Percentiles rank a stretch among this genome's conserved stretches.
Conservation (phyloP, 2,888 invertebrate genomes). For the Hypena proboscidalis region DNA sequence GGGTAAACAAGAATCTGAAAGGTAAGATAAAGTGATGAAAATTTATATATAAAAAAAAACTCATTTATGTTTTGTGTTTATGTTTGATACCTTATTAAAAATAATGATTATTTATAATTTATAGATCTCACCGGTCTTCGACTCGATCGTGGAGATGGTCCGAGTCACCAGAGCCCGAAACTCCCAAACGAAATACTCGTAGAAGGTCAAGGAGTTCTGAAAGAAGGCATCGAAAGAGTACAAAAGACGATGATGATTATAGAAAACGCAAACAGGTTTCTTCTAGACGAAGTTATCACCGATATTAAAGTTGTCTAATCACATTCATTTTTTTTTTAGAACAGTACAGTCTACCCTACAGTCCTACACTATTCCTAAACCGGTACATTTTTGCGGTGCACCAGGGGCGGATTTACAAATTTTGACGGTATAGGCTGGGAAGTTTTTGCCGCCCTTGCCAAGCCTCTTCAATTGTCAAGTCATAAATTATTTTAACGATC, state of each 20-base stretch:
- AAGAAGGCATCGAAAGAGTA: slow-evolving; percentile 28
- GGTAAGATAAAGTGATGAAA: slow-evolving; percentile 23
- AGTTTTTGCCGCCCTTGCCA: too few relatives aligned
- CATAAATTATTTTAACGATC: too few relatives aligned
- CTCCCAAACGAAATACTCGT: slow-evolving; percentile 37
- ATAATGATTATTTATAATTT: slow-evolving; percentile 19
- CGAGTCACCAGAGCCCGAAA: slow-evolving; percentile 87
- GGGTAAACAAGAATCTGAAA: slow-evolving; percentile 39
- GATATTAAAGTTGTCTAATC: too few relatives aligned
- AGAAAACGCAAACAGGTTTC: slow-evolving; percentile 20
- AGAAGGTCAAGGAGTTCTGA: slow-evolving; percentile 29
- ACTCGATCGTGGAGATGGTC: slow-evolving; percentile 89
- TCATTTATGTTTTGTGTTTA: not conserved
- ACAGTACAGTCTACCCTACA: too few relatives aligned
- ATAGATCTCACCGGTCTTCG: slow-evolving; percentile 48
- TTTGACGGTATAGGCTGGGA: too few relatives aligned
- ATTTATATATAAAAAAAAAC: not conserved
- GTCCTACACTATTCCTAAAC: too few relatives aligned
- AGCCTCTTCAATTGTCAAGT: too few relatives aligned
- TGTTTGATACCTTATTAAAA: not conserved
- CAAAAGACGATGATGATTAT: slow-evolving; percentile 17
- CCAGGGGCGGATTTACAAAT: too few relatives aligned
- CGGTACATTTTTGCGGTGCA: too few relatives aligned
- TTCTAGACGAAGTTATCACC: slow-evolving; percentile 18
- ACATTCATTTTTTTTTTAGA: too few relatives aligned